Base-by-base conservation (phyloP, 2,113 vertebrate species). In the Lonchura striata region DNA sequence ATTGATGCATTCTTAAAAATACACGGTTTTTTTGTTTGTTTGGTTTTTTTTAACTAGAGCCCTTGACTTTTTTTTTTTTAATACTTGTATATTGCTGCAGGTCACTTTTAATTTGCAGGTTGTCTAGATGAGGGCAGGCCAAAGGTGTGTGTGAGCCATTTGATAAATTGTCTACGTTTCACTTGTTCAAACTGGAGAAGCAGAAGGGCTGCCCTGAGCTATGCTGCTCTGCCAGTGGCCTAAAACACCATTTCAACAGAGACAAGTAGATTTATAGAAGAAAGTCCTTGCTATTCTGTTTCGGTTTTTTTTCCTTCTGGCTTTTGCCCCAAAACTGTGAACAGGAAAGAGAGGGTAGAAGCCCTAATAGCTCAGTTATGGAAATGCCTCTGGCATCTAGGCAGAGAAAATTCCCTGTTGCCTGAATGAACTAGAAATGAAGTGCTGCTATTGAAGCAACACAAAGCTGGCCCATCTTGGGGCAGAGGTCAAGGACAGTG, bases 1-100 rank as follows among this genome's bases (percentile, higher is more conserved):
- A 64, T 64, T 2, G 57, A n/a, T 46, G 6, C 5, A 8, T 76
- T 92, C 54, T 82, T 60, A 65, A 82, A 94, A 86, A 47, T 24
- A 16, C 22, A 3, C 0, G 2, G 3, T 1, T 5, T 13, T n/a
- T 42, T n/a, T n/a, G n/a, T n/a, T n/a, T n/a, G n/a, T n/a, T n/a
- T n/a, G n/a, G n/a, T n/a, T n/a, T 42, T 74, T 76, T 84, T 47
- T 1, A 86, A 70, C 23, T 39, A 13, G 20, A 74, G 24, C 13
- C 83, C 25, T 82, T 63, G 15, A 13, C 64, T 56, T 49, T 42
- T 28, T 50, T 74, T 78, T 59, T 35, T 13, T 0, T 1, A 3
- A 46, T 68, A 47, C 20, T 24, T 56, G 1, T 6, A 1, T 72
- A 6, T 56, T 77, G n/a, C 71, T 83, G 46, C 53, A 65, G n/a